A percentile compares a stretch with the other conserved stretches of the same genome.
Conservation (phyloP, 2,797 vertebrate genomes). For the Zenarchopterus dispar region DNA sequence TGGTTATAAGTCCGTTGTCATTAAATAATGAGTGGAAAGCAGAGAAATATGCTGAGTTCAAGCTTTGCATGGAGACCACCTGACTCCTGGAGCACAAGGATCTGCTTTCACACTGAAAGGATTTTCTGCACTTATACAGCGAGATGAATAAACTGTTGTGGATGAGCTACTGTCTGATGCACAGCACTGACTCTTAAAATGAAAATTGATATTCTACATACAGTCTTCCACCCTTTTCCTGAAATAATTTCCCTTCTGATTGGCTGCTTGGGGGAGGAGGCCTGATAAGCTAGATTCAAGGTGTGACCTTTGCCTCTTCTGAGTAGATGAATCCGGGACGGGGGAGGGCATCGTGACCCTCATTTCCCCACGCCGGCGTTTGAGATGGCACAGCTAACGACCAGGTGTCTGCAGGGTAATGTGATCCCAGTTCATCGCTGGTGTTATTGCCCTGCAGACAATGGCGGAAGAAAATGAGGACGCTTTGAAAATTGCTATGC, state of each 20-base stretch:
- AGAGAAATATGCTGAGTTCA: constrained; percentile 60
- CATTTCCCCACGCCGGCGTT: constrained; percentile 50
- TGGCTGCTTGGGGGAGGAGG: constrained; percentile 28
- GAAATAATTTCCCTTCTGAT: constrained; percentile 49
- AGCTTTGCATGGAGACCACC: constrained; percentile 34
- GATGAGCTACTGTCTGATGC: background rate
- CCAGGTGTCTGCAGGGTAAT: constrained; percentile 68
- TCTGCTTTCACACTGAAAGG: constrained; percentile 1
- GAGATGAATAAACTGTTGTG: background rate
- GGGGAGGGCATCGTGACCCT: constrained; percentile 59
- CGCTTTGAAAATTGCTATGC: constrained; percentile 71
- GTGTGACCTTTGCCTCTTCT: constrained; percentile 54
- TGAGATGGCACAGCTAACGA: constrained; percentile 67
- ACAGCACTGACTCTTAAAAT: constrained; percentile 11
- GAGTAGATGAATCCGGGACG: constrained; percentile 63
- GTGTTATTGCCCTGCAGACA: constrained; percentile 68
- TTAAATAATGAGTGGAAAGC: constrained; percentile 55
- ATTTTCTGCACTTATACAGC: constrained; percentile 6
- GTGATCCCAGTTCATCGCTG: constrained; percentile 60
- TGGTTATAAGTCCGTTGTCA: constrained; percentile 48
- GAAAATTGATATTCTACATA: constrained; percentile 34
- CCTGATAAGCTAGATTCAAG: constrained; percentile 54
- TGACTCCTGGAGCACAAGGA: background rate
- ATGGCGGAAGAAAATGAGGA: constrained; percentile 65
- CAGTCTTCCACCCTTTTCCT: constrained; percentile 15